Evolutionary conservation across 2,888 invertebrate species (phyloP).

Genomic region (Eretmocerus hayati): DNA sequence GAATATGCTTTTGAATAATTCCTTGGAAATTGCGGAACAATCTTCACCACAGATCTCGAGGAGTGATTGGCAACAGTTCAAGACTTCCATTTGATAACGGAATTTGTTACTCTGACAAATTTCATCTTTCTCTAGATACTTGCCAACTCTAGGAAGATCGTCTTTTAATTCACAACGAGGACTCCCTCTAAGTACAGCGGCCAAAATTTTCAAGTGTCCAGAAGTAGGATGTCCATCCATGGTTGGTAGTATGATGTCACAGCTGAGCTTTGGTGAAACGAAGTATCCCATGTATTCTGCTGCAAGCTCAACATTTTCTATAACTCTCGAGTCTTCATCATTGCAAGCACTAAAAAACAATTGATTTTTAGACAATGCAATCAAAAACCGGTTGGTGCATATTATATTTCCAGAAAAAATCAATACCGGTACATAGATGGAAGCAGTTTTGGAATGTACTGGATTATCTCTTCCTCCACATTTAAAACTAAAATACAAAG

Average conservation of each 20-base stretch:
- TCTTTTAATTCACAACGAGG: conserved; percentile 47
- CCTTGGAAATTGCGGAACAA: conserved; percentile 30
- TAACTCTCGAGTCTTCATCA: conserved; percentile 61
- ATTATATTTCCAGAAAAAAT: not conserved
- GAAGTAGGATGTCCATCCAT: conserved; percentile 51
- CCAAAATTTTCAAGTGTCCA: conserved; percentile 56
- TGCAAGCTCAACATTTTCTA: conserved; percentile 58
- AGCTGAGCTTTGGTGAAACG: conserved; percentile 62
- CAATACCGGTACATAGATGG: conserved; percentile 53
- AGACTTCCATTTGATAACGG: conserved; percentile 54
- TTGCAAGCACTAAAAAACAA: conserved; percentile 51
- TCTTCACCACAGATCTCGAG: conserved; percentile 49
- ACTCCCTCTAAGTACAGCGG: conserved; percentile 57
- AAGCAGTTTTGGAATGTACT: conserved; percentile 57
- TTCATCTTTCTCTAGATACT: conserved; percentile 54
- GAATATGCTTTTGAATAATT: conserved; percentile 38
- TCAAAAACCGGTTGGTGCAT: not conserved
- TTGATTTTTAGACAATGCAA: conserved; percentile 1
- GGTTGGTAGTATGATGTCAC: conserved; percentile 59
- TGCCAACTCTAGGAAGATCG: conserved; percentile 53
- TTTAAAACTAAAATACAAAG: conserved; percentile 66
- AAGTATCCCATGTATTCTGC: conserved; percentile 72
- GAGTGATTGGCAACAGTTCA: conserved; percentile 53
- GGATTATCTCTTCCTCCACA: conserved; percentile 67
- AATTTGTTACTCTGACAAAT: conserved; percentile 57